Percentiles rank a stretch among this genome's conserved stretches.
Conservation (phyloP, 1,140 invertebrate genomes). For the Orussus abietinus region DNA sequence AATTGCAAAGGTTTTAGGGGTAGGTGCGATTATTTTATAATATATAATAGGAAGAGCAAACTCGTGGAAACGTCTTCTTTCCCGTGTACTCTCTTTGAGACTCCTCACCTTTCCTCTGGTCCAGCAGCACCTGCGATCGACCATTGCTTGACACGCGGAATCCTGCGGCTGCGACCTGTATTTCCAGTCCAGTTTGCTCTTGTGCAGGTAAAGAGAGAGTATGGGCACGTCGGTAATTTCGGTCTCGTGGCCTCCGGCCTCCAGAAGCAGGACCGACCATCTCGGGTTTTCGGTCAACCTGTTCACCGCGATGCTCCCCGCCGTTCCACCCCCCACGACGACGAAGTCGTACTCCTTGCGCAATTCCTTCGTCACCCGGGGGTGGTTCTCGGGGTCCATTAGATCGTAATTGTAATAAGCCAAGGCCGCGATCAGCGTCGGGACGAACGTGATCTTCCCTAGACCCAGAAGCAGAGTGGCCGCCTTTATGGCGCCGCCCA, state of each 20-base stretch:
- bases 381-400: conserved; percentile 79
- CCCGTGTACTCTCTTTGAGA: too few species aligned
- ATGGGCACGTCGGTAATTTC: conserved; percentile 80
- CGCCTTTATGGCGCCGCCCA: conserved; percentile 62
- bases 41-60: too few species aligned
- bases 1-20: too few species aligned
- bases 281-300: conserved; percentile 73
- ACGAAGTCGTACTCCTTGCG: conserved; percentile 75
- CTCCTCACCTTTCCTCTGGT: conserved; percentile 71
- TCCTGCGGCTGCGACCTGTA: conserved; percentile 83
- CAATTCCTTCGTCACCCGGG: conserved; percentile 62
- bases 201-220: conserved; percentile 80
- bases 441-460: conserved; percentile 70
- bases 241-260: conserved; percentile 83
- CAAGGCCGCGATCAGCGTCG: conserved; percentile 71
- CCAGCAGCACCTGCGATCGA: conserved; percentile 76
- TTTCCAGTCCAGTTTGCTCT: conserved; percentile 89
- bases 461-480: conserved; percentile 65
- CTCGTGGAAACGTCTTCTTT: too few species aligned
- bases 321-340: conserved; percentile 78
- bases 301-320: conserved; percentile 82
- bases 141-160: conserved; percentile 80
- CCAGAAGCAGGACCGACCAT: conserved; percentile 78
- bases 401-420: conserved; percentile 83
- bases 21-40: too few species aligned